phyloP scores from a whole-genome alignment of 1,140 invertebrate genomes.

The Pinna nobilis region DNA sequence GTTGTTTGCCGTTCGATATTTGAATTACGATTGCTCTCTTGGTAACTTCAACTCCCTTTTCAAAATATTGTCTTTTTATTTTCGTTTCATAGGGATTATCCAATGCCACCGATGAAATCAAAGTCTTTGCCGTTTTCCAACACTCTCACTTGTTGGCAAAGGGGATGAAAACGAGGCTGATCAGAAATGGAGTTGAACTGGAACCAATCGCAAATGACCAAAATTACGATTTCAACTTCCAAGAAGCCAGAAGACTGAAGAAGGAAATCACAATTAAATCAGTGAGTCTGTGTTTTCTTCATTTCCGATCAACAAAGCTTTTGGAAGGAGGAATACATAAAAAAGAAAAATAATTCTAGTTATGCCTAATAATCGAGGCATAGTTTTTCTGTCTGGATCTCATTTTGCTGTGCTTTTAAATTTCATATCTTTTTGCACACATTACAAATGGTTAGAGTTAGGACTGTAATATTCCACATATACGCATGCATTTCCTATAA shows the following conservation, averaged over 20 bases:
- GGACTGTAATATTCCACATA: too few species aligned
- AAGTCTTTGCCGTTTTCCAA: slow-evolving; percentile 17
- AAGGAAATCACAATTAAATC: slow-evolving; percentile 32
- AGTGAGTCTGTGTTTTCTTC: neutral
- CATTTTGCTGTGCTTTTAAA: too few species aligned
- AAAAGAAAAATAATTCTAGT: neutral
- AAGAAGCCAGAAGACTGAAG: slow-evolving; percentile 30
- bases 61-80: neutral
- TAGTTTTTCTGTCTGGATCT: too few species aligned
- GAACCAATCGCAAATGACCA: slow-evolving; percentile 30
- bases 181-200: slow-evolving; percentile 39
- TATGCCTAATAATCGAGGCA: neutral
- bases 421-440: too few species aligned
- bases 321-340: neutral
- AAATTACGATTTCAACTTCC: slow-evolving; percentile 48
- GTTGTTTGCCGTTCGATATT: too few species aligned
- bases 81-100: slow-evolving; percentile 11
- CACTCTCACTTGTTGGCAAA: slow-evolving; percentile 37
- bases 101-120: slow-evolving; percentile 1
- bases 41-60: neutral
- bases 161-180: slow-evolving; percentile 23
- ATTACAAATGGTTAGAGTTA: too few species aligned
- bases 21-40: too few species aligned
- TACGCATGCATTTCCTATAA: too few species aligned
- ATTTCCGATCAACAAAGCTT: neutral